These are phyloP conservation scores for Zaprionus ornatus DNA, from an alignment of 1,140 invertebrate genomes.

Conservation along the genomic window DNA sequence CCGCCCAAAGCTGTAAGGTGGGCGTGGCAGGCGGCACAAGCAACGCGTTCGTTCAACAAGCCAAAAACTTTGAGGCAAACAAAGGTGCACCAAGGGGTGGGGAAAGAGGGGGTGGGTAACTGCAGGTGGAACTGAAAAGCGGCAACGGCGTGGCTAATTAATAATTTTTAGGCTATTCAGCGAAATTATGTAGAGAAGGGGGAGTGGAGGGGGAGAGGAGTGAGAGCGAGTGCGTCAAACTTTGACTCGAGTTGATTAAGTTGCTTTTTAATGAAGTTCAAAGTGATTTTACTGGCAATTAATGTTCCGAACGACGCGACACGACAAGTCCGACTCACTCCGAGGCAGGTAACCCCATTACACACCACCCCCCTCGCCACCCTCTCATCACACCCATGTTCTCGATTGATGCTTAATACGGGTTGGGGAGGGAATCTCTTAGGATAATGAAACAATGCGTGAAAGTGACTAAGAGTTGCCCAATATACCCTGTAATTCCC, in stretches of 20 bases:
- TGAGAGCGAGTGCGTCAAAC: slow-evolving; percentile 34
- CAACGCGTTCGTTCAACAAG: slow-evolving; percentile 18
- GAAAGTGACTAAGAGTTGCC: neutral
- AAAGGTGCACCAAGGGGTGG: neutral
- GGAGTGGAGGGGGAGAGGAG: neutral
- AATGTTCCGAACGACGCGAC: slow-evolving; percentile 42
- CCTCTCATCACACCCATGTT: neutral
- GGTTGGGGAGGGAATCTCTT: neutral
- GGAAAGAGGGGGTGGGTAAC: too few relatives aligned
- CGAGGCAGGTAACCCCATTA: neutral
- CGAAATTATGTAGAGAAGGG: slow-evolving; percentile 34
- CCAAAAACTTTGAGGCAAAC: slow-evolving; percentile 31
- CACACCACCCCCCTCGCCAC: neutral
- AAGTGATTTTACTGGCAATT: slow-evolving; percentile 78
- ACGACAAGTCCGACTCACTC: neutral
- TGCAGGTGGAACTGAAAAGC: neutral
- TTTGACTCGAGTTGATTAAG: slow-evolving; percentile 76
- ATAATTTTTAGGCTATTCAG: slow-evolving; percentile 81
- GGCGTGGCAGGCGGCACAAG: slow-evolving; percentile 4
- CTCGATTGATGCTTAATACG: neutral
- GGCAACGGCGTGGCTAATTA: slow-evolving; percentile 58
- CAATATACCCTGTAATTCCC: neutral
- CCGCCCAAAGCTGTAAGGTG: neutral
- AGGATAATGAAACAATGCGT: neutral
- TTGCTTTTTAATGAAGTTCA: slow-evolving; percentile 81